Percentiles rank a stretch among this genome's conserved stretches.
Conservation (phyloP, 2,113 vertebrate genomes). For the Antigone vipio region DNA sequence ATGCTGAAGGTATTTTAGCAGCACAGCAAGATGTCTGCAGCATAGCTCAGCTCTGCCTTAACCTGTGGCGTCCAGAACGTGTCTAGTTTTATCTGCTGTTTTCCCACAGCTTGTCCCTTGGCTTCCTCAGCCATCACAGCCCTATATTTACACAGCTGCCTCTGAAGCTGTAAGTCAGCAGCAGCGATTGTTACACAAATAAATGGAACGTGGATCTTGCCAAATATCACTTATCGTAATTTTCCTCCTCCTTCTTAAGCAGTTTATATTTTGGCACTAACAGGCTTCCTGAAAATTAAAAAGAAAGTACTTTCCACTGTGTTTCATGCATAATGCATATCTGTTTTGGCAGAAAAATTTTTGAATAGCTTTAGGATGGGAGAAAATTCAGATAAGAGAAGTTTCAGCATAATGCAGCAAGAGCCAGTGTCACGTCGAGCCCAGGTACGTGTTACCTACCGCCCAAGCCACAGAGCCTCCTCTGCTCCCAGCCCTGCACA, state of each 20-base stretch:
- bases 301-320: conserved; percentile 11
- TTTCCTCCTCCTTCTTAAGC: conserved; percentile 6
- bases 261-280: conserved; percentile 33
- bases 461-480: neutral
- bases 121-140: conserved; percentile 1
- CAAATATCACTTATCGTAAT: conserved; percentile 47
- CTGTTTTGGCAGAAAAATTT: conserved; percentile 25
- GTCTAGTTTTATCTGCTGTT: conserved; percentile 7
- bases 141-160: conserved; percentile 53
- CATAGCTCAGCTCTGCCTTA: neutral
- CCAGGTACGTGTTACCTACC: too few species aligned
- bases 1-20: neutral
- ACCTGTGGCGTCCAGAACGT: neutral
- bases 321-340: conserved; percentile 44
- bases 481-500: rapidly evolving
- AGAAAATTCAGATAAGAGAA: neutral
- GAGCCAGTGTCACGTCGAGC: neutral
- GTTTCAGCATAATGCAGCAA: neutral
- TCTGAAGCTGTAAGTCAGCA: conserved; percentile 50
- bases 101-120: conserved; percentile 27
- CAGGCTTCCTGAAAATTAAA: conserved; percentile 29
- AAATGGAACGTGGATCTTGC: conserved; percentile 52
- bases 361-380: neutral
- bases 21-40: neutral
- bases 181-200: conserved; percentile 49